These are phyloP conservation scores for Tricholaema leucomelas DNA, from an alignment of 2,113 vertebrate genomes.

Conservation along the genomic window DNA sequence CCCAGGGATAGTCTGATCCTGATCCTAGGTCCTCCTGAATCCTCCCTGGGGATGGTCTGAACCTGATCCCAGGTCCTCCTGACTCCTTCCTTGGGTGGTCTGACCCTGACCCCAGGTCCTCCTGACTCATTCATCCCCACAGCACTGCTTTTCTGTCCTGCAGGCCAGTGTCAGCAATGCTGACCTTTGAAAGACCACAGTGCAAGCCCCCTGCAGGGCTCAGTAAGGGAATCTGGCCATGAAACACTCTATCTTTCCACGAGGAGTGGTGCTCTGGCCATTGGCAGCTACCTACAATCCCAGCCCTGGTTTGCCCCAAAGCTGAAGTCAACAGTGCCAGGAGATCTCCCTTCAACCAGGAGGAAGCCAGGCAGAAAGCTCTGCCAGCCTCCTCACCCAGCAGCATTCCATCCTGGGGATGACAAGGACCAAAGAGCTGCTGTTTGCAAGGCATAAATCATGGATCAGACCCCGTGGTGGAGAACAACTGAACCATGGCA, in stretches of 20 bases:
- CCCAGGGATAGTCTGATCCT: too few species aligned
- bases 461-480: background rate
- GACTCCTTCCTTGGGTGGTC: too few species aligned
- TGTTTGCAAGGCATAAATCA: background rate
- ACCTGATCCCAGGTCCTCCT: too few species aligned
- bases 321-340: background rate
- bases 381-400: background rate
- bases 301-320: background rate
- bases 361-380: background rate
- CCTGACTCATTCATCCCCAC: background rate
- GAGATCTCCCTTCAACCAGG: background rate
- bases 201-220: background rate
- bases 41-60: too few species aligned
- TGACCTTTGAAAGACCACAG: rapidly evolving
- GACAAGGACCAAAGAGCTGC: background rate
- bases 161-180: background rate
- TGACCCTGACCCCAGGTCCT: too few species aligned
- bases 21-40: too few species aligned
- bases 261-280: background rate
- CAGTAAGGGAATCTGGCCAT: background rate
- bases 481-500: too few species aligned
- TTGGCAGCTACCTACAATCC: background rate
- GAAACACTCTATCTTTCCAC: rapidly evolving
- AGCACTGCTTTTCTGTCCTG: background rate
- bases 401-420: rapidly evolving